Evolutionary conservation across 1,140 invertebrate genomes (phyloP).

Genomic region (Trissolcus basalis): DNA sequence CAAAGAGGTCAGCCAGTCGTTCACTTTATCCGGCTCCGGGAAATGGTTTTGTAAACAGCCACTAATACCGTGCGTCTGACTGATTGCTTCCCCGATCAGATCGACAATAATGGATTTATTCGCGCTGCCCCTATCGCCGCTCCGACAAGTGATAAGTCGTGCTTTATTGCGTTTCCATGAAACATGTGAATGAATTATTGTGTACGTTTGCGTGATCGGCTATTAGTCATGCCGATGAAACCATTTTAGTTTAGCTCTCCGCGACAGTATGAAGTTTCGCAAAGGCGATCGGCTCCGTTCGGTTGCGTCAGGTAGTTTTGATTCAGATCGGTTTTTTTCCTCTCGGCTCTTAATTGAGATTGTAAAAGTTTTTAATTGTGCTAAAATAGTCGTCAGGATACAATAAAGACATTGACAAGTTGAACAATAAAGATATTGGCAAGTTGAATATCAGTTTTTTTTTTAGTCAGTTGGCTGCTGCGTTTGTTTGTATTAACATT

Average conservation of each 20-base stretch:
- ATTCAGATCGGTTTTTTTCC: no score
- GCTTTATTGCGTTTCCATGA: constrained; percentile 25
- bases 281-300: no score
- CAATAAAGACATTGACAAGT: no score
- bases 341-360: no score
- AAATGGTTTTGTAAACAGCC: constrained; percentile 31
- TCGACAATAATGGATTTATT: constrained; percentile 23
- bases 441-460: no score
- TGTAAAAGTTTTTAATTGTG: no score
- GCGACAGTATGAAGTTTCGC: no score
- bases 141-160: constrained; percentile 32
- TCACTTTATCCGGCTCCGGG: constrained; percentile 32
- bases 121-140: constrained; percentile 18
- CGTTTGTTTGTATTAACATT: no score
- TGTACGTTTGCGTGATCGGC: not conserved
- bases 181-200: constrained; percentile 30
- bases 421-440: no score
- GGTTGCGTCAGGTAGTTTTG: not conserved
- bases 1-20: constrained; percentile 48
- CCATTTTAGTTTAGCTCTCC: no score
- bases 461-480: no score
- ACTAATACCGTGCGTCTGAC: constrained; percentile 24
- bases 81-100: constrained; percentile 24
- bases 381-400: no score
- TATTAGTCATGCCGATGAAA: not conserved